These are phyloP conservation scores for Gambusia yucatana DNA, from an alignment of 2,797 vertebrate genomes.

Conservation along the genomic window DNA sequence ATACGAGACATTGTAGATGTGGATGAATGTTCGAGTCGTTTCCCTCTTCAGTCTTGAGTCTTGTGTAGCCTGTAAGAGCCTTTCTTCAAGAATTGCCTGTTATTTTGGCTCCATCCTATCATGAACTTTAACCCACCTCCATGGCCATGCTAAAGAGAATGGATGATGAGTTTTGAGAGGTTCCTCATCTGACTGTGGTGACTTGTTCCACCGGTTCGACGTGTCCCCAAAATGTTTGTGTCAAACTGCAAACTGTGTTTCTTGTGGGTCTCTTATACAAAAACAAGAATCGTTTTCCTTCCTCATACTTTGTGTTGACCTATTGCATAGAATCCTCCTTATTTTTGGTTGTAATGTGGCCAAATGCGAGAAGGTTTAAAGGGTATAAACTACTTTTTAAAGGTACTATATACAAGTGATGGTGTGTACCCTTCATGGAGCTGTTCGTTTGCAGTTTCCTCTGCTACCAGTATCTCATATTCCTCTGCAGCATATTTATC, in stretches of 20 bases:
- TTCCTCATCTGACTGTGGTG: not conserved
- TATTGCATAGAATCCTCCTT: not conserved
- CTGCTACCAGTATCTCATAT: constrained; percentile 96
- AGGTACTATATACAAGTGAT: not conserved
- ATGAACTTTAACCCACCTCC: not conserved
- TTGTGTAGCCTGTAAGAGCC: not conserved
- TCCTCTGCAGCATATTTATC: constrained; percentile 97
- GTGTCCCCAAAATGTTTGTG: not conserved
- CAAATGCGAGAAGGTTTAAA: not conserved
- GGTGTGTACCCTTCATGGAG: constrained; percentile 90
- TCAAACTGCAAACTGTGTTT: not conserved
- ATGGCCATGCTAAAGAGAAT: not conserved
- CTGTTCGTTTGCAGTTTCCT: constrained; percentile 95
- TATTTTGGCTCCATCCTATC: not conserved
- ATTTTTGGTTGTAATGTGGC: not conserved
- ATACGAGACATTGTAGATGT: not conserved
- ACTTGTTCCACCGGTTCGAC: not conserved
- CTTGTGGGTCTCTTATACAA: not conserved
- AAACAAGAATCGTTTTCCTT: not conserved
- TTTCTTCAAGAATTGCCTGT: not conserved
- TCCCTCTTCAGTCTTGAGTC: not conserved
- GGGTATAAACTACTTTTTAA: not conserved
- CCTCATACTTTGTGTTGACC: not conserved
- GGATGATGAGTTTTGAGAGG: not conserved
- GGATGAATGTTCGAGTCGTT: not conserved